Evolutionary conservation across 2,888 invertebrate species (phyloP), one percentile per base, ranked within the genome.

Genomic region (Heterodera filipjevi): DNA sequence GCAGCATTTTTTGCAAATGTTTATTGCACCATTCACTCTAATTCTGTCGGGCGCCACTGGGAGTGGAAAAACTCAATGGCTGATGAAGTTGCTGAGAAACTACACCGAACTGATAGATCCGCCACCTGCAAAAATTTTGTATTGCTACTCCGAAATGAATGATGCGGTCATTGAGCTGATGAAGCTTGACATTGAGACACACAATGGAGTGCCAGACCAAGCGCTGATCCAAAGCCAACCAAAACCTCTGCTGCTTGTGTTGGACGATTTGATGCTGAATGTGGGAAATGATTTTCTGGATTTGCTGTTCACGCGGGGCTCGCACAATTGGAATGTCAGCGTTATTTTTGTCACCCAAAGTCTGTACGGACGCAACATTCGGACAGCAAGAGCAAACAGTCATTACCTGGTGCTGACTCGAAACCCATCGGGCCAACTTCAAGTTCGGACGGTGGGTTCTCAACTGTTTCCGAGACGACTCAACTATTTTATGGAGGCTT

Each of bases 291-390:
- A 71, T 27, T 78, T 79, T 64, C 49, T 78, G 2, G 68, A 78
- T 53, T 27, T 46, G 19, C 39, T 78, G 19, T 78, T 78, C 53
- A 78, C n/a, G 16, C 30, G 64, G 1, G 78, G 78, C 16, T 79
- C 78, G 10, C 78, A 78, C 32, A 59, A 78, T 32, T 79, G 66
- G 78, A 33, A 78, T 32, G 66, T 78, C 10, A 79, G 78, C 79
- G 78, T 78, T 8, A 35, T 78, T 10, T 79, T 79, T 44, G 78
- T 78, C 8, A 78, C 78, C n/a, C 78, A 78, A 79, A 39, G 46
- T 16, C 33, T 76, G n/a, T 78, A 75, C 70, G 77, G 64, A 14
- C n/a, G 30, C 0, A 35, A 78, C 32, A 33, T 79, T 49, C 46
- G 59, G 10, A 78, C 78, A 0, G 78, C 78, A 22, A n/a, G 78